A percentile compares a stretch with the other conserved stretches of the same genome.
Evolutionary conservation across 2,888 invertebrate genomes (phyloP).

Genomic region (Noctua comes): DNA sequence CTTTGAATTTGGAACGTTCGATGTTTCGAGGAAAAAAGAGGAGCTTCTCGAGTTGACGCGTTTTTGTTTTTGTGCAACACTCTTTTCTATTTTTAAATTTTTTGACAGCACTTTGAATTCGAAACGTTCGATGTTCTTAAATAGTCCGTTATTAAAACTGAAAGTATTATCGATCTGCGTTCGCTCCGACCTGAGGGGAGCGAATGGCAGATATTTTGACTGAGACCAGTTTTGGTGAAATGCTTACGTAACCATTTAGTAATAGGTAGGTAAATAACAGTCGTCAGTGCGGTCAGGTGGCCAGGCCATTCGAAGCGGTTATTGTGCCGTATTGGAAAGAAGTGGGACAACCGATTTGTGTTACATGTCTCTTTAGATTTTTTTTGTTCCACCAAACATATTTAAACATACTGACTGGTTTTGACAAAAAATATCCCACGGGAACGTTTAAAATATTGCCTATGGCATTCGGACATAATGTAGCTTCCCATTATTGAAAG

Average conservation of each 20-base stretch:
- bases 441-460: background rate
- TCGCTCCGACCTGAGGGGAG: constrained; percentile 74
- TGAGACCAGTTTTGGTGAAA: constrained; percentile 81
- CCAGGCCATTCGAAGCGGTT: constrained; percentile 46
- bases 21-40: background rate
- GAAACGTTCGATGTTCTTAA: constrained; percentile 22
- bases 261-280: constrained; percentile 55
- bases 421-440: background rate
- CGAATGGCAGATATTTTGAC: constrained; percentile 79
- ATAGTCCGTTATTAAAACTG: constrained; percentile 70
- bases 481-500: background rate
- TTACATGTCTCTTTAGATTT: background rate
- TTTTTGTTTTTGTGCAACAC: constrained; percentile 30
- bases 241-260: constrained; percentile 82
- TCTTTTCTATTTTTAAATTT: constrained; percentile 6
- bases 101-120: constrained; percentile 23
- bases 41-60: background rate
- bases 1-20: constrained; percentile 20
- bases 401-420: background rate
- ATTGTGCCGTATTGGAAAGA: constrained; percentile 32
- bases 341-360: constrained; percentile 25
- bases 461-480: background rate
- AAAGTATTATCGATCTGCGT: constrained; percentile 77
- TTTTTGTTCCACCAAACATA: background rate
- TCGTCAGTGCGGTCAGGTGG: constrained; percentile 40